These are phyloP conservation scores for Clarias fuscus DNA, from an alignment of 2,797 vertebrate species.

Conservation along the genomic window DNA sequence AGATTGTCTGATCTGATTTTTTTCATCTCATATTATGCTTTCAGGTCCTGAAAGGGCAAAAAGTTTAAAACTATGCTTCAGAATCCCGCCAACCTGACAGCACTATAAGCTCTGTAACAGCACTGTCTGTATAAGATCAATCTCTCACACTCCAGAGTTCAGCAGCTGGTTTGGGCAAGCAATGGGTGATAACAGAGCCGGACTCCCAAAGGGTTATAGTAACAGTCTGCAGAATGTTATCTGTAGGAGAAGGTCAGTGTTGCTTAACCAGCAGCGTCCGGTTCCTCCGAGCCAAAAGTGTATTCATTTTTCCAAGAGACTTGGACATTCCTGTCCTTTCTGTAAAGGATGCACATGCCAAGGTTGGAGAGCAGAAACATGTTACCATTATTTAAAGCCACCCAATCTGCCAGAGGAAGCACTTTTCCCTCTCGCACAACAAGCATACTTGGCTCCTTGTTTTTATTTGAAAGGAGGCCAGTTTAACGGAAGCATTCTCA, in stretches of 20 bases:
- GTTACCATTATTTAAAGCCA: conserved; percentile 24
- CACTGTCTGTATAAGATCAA: not conserved
- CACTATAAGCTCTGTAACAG: not conserved
- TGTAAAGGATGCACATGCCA: conserved; percentile 56
- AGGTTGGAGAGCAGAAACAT: conserved; percentile 7
- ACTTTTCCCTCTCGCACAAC: conserved; percentile 34
- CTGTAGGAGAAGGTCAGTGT: conserved; percentile 25
- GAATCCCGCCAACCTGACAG: not conserved
- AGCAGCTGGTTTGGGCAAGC: conserved; percentile 28
- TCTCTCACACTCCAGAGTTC: not conserved
- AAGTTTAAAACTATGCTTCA: not conserved
- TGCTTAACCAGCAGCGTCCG: conserved; percentile 9
- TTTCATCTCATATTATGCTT: not conserved
- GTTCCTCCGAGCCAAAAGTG: not conserved
- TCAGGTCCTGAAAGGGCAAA: not conserved
- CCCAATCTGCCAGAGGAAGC: conserved; percentile 12
- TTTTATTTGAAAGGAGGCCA: conserved; percentile 46
- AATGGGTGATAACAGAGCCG: conserved; percentile 17
- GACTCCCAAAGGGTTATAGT: conserved; percentile 3
- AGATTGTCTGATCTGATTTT: not conserved
- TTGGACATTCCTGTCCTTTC: not conserved
- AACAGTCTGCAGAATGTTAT: conserved; percentile 16
- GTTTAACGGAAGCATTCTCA: conserved; percentile 40
- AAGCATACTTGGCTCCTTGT: conserved; percentile 48
- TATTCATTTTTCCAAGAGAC: not conserved